These are phyloP conservation scores for Cygnus atratus DNA, from an alignment of 2,113 vertebrate species.

Conservation along the genomic window DNA sequence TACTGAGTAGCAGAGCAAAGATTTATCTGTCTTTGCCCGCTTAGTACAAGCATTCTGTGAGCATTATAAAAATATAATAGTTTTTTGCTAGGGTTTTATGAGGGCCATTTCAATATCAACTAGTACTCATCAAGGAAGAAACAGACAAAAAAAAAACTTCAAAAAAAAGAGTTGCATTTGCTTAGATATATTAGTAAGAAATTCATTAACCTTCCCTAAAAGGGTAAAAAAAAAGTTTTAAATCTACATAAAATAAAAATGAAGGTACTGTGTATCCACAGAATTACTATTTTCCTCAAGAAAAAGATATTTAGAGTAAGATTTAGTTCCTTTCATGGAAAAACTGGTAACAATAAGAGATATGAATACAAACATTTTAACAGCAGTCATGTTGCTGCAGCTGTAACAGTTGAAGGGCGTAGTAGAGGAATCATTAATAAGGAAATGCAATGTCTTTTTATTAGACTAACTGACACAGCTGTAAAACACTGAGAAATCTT, in stretches of 20 bases:
- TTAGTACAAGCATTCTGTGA: neutral
- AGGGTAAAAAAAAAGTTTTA: accelerated
- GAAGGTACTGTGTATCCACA: neutral
- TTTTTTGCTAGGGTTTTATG: neutral
- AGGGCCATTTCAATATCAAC: neutral
- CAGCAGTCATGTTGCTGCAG: neutral
- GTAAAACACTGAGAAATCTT: neutral
- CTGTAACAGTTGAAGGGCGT: neutral
- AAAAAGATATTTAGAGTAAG: neutral
- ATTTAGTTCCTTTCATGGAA: neutral
- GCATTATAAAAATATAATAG: neutral
- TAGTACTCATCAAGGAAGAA: neutral
- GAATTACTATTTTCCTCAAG: neutral
- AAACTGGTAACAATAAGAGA: neutral
- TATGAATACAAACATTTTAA: neutral
- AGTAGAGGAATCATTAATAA: neutral
- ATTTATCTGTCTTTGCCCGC: neutral
- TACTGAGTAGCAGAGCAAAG: neutral
- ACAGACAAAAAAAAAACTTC: neutral
- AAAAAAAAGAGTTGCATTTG: neutral
- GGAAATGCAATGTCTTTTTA: neutral
- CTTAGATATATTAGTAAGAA: neutral
- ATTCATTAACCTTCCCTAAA: neutral
- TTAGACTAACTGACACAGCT: neutral
- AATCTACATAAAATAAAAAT: neutral